Evolutionary conservation across 2,797 vertebrate genomes (phyloP), one percentile per base, ranked within the genome.

Genomic region (Neoniphon sammara): DNA sequence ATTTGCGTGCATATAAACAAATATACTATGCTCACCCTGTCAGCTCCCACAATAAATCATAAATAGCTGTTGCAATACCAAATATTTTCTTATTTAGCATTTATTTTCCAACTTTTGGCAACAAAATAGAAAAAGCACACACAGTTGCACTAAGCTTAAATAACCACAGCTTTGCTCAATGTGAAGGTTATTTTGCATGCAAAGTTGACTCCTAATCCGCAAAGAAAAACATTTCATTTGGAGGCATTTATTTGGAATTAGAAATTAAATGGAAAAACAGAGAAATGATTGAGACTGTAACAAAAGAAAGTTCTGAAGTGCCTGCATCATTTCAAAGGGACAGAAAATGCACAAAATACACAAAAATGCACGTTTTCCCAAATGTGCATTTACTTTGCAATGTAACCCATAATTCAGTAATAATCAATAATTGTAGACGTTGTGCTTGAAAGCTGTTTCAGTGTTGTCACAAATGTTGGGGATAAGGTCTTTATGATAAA

Each of bases 371-470:
- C 6, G 15, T 49, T 9, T n/a, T 49, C 18, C 18, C 47, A 49
- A 10, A 18, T n/a, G 47, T 49, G 65, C 66, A 63, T 44, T 63
- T 49, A 67, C 65, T 73, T 34, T 34, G 61, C 59, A 61, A 60
- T 47, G 27, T 21, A 42, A 52, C n/a, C n/a, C n/a, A n/a, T n/a
- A n/a, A n/a, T n/a, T n/a, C n/a, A n/a, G n/a, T n/a, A n/a, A n/a
- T n/a, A n/a, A 49, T n/a, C 46, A 49, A 7, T n/a, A n/a, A 49
- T n/a, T 18, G n/a, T 49, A 18, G n/a, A 18, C 7, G n/a, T n/a
- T n/a, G n/a, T 49, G 17, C 46, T 68, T 56, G 23, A 55, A 75
- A 55, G 65, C 49, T 56, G 73, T 82, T 84, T 70, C 18, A 60
- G 34, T 72, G 70, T 60, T 62, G 81, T 78, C 47, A 50, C 47